These are phyloP conservation scores for Tragelaphus strepsiceros DNA, from an alignment of 2,113 vertebrate genomes.

Conservation along the genomic window DNA sequence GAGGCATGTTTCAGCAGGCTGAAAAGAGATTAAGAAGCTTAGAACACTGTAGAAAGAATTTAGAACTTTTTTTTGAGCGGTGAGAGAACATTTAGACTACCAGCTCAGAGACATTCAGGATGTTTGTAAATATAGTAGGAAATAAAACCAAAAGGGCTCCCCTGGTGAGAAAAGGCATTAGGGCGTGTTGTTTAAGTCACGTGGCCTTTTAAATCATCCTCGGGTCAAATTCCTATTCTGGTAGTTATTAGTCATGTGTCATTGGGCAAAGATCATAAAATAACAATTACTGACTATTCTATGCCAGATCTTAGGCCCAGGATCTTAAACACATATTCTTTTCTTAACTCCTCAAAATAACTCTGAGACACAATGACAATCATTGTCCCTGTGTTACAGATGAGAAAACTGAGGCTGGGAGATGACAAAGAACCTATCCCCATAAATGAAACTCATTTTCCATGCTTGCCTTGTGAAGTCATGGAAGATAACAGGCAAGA, in stretches of 20 bases:
- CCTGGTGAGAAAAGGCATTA: neutral
- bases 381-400: neutral
- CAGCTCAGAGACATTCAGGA: neutral
- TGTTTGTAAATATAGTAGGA: neutral
- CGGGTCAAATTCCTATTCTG: neutral
- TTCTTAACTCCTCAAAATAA: neutral
- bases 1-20: neutral
- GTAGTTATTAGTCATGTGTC: neutral
- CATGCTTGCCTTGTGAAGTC: neutral
- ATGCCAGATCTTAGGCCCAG: neutral
- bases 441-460: neutral
- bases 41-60: neutral
- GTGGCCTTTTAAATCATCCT: neutral
- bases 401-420: neutral
- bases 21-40: constrained; percentile 14
- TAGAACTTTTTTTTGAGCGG: neutral
- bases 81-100: neutral
- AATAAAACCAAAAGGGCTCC: neutral
- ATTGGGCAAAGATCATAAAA: neutral
- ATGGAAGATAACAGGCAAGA: neutral
- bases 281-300: neutral
- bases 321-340: neutral
- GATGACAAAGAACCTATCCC: neutral
- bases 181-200: neutral
- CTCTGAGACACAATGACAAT: neutral